Percentiles rank a stretch among this genome's conserved stretches.
Conservation (phyloP, 2,113 vertebrate species). For the Amphilophus citrinellus region DNA sequence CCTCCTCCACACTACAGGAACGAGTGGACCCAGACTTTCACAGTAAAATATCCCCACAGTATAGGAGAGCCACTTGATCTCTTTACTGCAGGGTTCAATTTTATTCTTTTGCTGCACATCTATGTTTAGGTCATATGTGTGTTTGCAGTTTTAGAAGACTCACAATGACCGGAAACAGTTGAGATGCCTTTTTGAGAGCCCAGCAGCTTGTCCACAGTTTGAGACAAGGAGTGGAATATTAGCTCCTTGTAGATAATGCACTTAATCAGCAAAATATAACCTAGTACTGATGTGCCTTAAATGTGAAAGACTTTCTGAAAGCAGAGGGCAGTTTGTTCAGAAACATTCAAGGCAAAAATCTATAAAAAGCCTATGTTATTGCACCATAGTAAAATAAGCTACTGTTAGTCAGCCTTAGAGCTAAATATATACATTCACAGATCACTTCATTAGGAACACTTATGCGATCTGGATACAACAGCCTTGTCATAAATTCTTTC, state of each 20-base stretch:
- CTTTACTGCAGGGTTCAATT: not conserved
- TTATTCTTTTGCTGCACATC: not conserved
- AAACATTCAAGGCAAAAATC: not conserved
- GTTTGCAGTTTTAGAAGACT: slow-evolving; percentile 5
- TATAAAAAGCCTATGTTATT: not conserved
- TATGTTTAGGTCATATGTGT: slow-evolving; percentile 4
- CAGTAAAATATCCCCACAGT: not conserved
- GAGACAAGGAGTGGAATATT: slow-evolving; percentile 32
- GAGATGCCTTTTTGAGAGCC: slow-evolving; percentile 18
- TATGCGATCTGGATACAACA: no score
- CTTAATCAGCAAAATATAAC: slow-evolving; percentile 15
- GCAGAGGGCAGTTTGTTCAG: not conserved
- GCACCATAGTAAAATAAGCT: not conserved
- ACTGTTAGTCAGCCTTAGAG: not conserved
- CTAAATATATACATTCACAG: not conserved
- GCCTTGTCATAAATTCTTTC: no score
- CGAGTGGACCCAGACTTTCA: not conserved
- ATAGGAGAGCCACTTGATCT: not conserved
- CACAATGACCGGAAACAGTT: slow-evolving; percentile 29
- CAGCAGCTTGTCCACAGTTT: slow-evolving; percentile 8
- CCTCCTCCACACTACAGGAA: not conserved
- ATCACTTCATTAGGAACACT: no score
- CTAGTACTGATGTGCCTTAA: not conserved
- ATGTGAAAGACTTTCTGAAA: not conserved
- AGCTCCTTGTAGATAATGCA: slow-evolving; percentile 4